phyloP scores from a whole-genome alignment of 2,888 invertebrate genomes.

The Gerosis bhagava region DNA sequence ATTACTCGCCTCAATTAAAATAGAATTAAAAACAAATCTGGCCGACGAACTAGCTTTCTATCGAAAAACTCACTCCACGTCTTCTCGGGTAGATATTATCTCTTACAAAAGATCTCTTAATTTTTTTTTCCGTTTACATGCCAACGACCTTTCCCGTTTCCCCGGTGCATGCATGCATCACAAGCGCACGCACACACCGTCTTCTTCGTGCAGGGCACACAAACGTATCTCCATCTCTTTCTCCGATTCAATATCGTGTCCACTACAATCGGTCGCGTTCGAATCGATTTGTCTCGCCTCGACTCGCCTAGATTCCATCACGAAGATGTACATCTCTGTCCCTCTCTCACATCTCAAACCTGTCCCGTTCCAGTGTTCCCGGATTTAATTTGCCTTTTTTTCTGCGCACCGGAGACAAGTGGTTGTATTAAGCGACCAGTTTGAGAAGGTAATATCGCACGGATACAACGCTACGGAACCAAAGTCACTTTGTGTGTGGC shows the following conservation, averaged over 20 bases:
- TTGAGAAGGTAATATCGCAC: slow-evolving; percentile 16
- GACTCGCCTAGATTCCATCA: slow-evolving; percentile 53
- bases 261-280: slow-evolving; percentile 52
- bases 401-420: slow-evolving; percentile 39
- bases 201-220: slow-evolving; percentile 33
- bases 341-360: slow-evolving; percentile 55
- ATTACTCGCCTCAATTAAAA: slow-evolving; percentile 28
- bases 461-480: slow-evolving; percentile 13
- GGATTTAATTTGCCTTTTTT: slow-evolving; percentile 65
- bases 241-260: slow-evolving; percentile 56
- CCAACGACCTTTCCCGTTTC: slow-evolving; percentile 63
- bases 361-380: slow-evolving; percentile 53
- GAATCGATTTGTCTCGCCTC: slow-evolving; percentile 72
- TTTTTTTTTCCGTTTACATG: slow-evolving; percentile 59
- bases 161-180: slow-evolving; percentile 41
- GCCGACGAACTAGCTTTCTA: slow-evolving; percentile 22
- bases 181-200: slow-evolving; percentile 20
- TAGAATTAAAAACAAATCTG: slow-evolving; percentile 17
- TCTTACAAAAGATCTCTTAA: slow-evolving; percentile 56
- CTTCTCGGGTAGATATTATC: too few relatives aligned
- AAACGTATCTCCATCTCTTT: slow-evolving; percentile 51
- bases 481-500: slow-evolving; percentile 2
- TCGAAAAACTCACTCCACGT: slow-evolving; percentile 31
- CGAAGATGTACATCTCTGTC: slow-evolving; percentile 46
- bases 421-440: slow-evolving; percentile 18